Base-by-base conservation (phyloP, 2,113 vertebrate species). In the Monopterus albus region DNA sequence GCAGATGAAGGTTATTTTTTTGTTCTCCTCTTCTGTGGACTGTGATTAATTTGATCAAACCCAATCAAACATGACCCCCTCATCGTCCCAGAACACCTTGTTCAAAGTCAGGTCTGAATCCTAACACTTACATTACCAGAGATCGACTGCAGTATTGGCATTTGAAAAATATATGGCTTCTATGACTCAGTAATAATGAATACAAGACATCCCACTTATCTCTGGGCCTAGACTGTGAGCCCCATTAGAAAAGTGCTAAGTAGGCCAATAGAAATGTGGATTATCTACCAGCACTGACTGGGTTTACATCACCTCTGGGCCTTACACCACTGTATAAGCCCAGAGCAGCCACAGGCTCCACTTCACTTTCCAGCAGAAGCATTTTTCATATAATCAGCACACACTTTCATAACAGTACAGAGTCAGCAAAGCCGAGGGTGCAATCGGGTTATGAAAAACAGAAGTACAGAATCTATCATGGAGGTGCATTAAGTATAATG, bases 221-320 rank as follows among this genome's bases (percentile, higher is more conserved):
- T 87, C 82, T 55, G 29, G 56, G 74, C 71, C 75, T 61, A 80
- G 56, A 79, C 81, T 64, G 56, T 63, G 78, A 85, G 83, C 63
- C 72, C 65, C 74, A 57, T 86, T 86, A 82, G 72, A 78, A 82
- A 83, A 82, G 73, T 78, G 78, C 83, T 86, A 87, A 88, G 83
- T 79, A 87, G 82, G 78, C 73, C 86, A 83, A 89, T 89, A 75
- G 88, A 87, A 83, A 87, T 77, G 72, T 82, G 80, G 83, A 82
- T 85, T 86, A 86, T 87, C 87, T 62, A 78, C 67, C 81, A 80
- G 60, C 75, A 55, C 72, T 68, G 70, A 73, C 80, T 71, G 80
- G 13, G 82, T 78, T 81, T 47, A 69, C 75, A 75, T 87, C 76
- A 85, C 80, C 88, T 88, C 73, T 42, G 65, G 80, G 75, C 71